Percentiles rank a stretch among this genome's conserved stretches.
Conservation (phyloP, 1,140 invertebrate genomes). For the Gryllus bimaculatus region DNA sequence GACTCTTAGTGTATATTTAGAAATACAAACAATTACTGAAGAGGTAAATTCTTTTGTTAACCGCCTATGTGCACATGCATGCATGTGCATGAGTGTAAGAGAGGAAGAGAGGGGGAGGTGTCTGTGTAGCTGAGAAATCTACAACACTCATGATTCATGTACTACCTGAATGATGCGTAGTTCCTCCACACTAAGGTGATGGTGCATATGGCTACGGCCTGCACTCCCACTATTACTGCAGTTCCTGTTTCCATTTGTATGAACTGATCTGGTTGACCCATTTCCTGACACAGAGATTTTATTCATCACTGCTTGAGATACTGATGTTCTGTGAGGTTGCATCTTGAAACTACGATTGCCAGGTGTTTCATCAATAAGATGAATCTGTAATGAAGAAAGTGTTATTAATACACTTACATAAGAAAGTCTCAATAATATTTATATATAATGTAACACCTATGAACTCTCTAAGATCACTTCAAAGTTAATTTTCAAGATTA, state of each 20-base stretch:
- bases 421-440: too few relatives aligned
- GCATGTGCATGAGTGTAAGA: too few relatives aligned
- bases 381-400: neutral
- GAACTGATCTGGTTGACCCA: neutral
- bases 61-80: too few relatives aligned
- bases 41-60: too few relatives aligned
- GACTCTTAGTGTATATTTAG: too few relatives aligned
- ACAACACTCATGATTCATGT: neutral
- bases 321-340: neutral
- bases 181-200: slow-evolving; percentile 55
- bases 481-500: too few relatives aligned
- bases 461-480: too few relatives aligned
- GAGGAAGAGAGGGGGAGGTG: too few relatives aligned
- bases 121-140: too few relatives aligned
- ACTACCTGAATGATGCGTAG: slow-evolving; percentile 49
- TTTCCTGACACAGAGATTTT: slow-evolving; percentile 2
- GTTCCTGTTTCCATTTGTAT: neutral
- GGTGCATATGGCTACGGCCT: slow-evolving; percentile 32
- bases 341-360: neutral
- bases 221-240: slow-evolving; percentile 7
- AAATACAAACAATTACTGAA: too few relatives aligned
- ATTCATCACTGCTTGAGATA: slow-evolving; percentile 3
- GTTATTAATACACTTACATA: too few relatives aligned
- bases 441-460: too few relatives aligned
- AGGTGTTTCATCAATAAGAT: neutral